Evolutionary conservation across 1,140 invertebrate genomes (phyloP), one percentile per base, ranked within the genome.

Genomic region (Lordiphosa collinella): DNA sequence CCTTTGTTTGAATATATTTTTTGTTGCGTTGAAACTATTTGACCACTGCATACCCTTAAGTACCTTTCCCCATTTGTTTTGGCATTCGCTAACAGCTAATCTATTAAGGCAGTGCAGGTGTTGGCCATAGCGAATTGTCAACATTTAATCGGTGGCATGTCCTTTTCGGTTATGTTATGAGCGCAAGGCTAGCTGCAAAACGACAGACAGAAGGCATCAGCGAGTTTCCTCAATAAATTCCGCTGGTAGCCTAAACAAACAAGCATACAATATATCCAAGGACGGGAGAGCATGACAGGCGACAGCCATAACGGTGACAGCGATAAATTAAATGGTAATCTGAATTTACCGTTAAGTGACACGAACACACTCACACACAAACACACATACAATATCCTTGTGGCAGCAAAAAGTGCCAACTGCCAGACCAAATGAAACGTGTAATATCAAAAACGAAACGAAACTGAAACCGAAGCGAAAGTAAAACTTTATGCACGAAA

Each of bases 241-340:
- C 16, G 14, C 36, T 22, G 40, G 32, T 31, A 41, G 44, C 38
- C 38, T 52, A 36, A 53, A 61, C 41, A 63, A 51, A 51, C 47
- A 54, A 58, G 32, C 18, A 8, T 36, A 11, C 7, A 11, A 11
- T 12, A 36, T 29, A 22, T 29, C 14, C 9, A 38, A 49, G 35
- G 6, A 22, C 48, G 51, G 53, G 49, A 53, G 49, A 38, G 37
- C 63, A 56, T 73, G 78, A 84, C 78, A 84, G 78, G 78, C 79
- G 78, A 84, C 78, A 84, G 78, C 79, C 79, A 84, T 84, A 84
- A 84, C 79, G 78, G 72, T 84, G 78, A 84, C 79, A 84, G 78
- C 78, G 72, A 84, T 84, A 84, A 84, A 84, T 84, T 84, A 84
- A 84, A 84, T 78, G 78, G 74, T 84, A 84, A 84, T 84, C 84